These are phyloP conservation scores for Holothuria scabra DNA, from an alignment of 53 echinoderm and acorn worm genomes.

Conservation along the genomic window DNA sequence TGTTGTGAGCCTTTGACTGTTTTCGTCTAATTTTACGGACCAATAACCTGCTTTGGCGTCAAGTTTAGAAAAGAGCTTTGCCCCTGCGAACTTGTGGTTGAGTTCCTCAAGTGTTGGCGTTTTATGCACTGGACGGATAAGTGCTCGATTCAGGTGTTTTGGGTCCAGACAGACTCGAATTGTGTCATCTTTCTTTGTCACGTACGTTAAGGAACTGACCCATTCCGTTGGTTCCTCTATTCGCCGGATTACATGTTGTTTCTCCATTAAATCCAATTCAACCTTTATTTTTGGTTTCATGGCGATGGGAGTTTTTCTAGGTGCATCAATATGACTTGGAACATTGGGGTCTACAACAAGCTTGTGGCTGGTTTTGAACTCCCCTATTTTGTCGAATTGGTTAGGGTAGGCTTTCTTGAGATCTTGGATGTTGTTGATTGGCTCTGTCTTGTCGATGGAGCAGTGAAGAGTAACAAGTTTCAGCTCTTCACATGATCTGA, in stretches of 20 bases:
- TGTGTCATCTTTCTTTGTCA: not conserved
- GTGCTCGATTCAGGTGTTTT: conserved; percentile 42
- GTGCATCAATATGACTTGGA: conserved; percentile 47
- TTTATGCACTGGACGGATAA: not conserved
- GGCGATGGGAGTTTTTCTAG: conserved; percentile 47
- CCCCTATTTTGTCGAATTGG: conserved; percentile 60
- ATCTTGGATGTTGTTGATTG: conserved; percentile 33
- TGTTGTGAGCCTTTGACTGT: conserved; percentile 53
- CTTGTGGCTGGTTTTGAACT: conserved; percentile 35
- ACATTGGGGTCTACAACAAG: conserved; percentile 43
- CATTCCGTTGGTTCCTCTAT: conserved; percentile 56
- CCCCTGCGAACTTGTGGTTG: conserved; percentile 47
- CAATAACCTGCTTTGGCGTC: conserved; percentile 66
- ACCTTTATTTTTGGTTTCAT: too few species aligned
- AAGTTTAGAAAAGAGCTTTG: conserved; percentile 50
- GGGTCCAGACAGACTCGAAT: conserved; percentile 63
- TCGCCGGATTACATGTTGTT: not conserved
- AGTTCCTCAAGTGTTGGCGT: conserved; percentile 46
- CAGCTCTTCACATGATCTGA: conserved; percentile 15
- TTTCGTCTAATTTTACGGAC: conserved; percentile 57
- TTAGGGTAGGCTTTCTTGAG: conserved; percentile 36
- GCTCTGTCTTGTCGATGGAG: conserved; percentile 9
- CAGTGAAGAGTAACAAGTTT: not conserved
- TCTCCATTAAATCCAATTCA: conserved; percentile 25
- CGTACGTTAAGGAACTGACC: conserved; percentile 54